Base-by-base conservation (phyloP, 2,797 vertebrate species). In the Anabas testudineus region DNA sequence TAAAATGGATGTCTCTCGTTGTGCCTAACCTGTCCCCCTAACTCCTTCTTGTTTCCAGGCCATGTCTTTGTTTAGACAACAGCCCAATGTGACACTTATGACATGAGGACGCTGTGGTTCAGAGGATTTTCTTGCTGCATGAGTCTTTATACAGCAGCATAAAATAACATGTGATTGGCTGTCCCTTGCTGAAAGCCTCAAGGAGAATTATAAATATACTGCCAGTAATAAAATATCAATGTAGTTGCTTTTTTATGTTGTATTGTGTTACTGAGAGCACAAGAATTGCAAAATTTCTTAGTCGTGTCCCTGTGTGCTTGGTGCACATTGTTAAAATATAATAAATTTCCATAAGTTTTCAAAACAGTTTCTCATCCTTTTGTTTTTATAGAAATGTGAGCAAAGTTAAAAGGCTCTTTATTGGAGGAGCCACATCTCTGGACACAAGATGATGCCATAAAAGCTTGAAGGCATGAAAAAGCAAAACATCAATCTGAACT, bases 361-460 rank as follows among this genome's bases (percentile, higher is more conserved):
- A 76, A 87, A 90, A 83, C 81, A 63, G 76, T 87, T 89, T 89
- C 82, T 86, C 73, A 55, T 88, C 80, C 75, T 88, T 91, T 89
- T 84, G 82, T 90, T 89, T 81, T 90, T 84, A 93, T 93, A 88
- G 91, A 92, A 94, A 93, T 89, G 83, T 85, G 82, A 87, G 87
- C 84, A 87, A 94, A 94, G 92, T 93, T 94, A 93, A 94, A 94
- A 93, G 91, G 91, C 87, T 91, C 90, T 94, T 95, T 95, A 94
- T 91, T 93, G 92, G 91, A 83, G 85, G 84, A 91, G 93, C 87
- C 90, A 85, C 90, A 90, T 94, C 91, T 94, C 94, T 93, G 93
- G 93, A 94, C 92, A 91, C 93, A 94, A 94, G 92, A 93, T 93
- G 93, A 94, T 92, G 90, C 90, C 86, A 90, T 95, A 95, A 95